Conservation (phyloP, 2,797 vertebrate genomes). For the Podargus strigoides region DNA sequence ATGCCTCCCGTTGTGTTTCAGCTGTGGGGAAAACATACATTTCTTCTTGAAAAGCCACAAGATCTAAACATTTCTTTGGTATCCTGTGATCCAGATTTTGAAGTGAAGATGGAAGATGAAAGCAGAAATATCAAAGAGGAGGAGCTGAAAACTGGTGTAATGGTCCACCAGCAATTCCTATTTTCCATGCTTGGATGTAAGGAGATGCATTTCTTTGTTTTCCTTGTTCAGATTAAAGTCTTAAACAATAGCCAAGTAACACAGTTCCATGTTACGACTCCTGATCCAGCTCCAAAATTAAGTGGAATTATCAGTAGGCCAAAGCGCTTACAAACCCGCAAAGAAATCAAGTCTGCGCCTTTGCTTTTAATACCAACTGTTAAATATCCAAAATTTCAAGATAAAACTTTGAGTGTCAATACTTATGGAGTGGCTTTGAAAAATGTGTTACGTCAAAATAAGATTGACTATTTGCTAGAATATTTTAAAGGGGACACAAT, state of each 20-base stretch:
- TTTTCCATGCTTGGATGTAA: slow-evolving; percentile 76
- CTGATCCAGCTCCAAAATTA: slow-evolving; percentile 80
- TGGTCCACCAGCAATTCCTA: slow-evolving; percentile 82
- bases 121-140: slow-evolving; percentile 81
- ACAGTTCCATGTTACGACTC: slow-evolving; percentile 83
- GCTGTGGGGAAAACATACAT: slow-evolving; percentile 89
- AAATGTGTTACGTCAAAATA: slow-evolving; percentile 88
- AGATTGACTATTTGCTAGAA: slow-evolving; percentile 91
- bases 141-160: slow-evolving; percentile 80
- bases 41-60: slow-evolving; percentile 79
- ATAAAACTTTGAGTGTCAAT: slow-evolving; percentile 78
- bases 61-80: slow-evolving; percentile 79
- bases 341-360: slow-evolving; percentile 70
- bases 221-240: slow-evolving; percentile 79
- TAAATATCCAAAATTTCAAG: slow-evolving; percentile 82
- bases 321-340: slow-evolving; percentile 66
- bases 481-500: slow-evolving; percentile 97
- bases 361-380: slow-evolving; percentile 74
- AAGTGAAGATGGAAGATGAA: slow-evolving; percentile 79
- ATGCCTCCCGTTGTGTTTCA: slow-evolving; percentile 89
- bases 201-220: slow-evolving; percentile 82
- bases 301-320: slow-evolving; percentile 71
- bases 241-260: slow-evolving; percentile 63
- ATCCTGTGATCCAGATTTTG: slow-evolving; percentile 79
- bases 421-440: slow-evolving; percentile 90